phyloP scores from a whole-genome alignment of 2,113 vertebrate genomes.

The Tricholaema leucomelas region DNA sequence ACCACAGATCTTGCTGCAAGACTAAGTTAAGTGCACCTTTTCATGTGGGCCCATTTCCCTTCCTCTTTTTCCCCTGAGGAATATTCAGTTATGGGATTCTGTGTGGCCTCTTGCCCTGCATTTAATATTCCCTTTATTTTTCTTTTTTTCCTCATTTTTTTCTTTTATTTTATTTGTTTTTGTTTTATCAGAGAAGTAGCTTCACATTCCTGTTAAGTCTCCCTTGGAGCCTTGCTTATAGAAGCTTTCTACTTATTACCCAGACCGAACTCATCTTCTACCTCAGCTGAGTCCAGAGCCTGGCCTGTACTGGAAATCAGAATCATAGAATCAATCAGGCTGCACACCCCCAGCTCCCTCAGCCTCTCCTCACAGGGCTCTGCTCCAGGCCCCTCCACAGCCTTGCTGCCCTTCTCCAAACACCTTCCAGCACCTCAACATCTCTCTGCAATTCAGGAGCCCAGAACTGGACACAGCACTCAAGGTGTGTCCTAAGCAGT shows the following conservation, averaged over 20 bases:
- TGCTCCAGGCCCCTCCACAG: too few species aligned
- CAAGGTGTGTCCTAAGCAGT: too few species aligned
- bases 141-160: background rate
- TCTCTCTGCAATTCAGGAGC: too few species aligned
- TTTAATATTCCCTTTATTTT: background rate
- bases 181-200: background rate
- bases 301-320: too few species aligned
- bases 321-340: too few species aligned
- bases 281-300: background rate
- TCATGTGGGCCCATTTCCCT: background rate
- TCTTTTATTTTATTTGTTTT: background rate
- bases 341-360: too few species aligned
- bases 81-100: background rate
- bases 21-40: background rate
- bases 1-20: constrained; percentile 19
- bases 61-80: background rate
- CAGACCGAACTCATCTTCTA: background rate
- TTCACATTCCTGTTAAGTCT: background rate
- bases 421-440: too few species aligned
- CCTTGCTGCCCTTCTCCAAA: too few species aligned
- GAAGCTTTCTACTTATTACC: background rate
- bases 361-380: too few species aligned
- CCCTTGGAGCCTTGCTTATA: background rate
- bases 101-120: background rate
- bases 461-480: too few species aligned